A percentile compares a stretch with the other conserved stretches of the same genome.
phyloP scores from a whole-genome alignment of 2,113 vertebrate species.

The Peromyscus leucopus region DNA sequence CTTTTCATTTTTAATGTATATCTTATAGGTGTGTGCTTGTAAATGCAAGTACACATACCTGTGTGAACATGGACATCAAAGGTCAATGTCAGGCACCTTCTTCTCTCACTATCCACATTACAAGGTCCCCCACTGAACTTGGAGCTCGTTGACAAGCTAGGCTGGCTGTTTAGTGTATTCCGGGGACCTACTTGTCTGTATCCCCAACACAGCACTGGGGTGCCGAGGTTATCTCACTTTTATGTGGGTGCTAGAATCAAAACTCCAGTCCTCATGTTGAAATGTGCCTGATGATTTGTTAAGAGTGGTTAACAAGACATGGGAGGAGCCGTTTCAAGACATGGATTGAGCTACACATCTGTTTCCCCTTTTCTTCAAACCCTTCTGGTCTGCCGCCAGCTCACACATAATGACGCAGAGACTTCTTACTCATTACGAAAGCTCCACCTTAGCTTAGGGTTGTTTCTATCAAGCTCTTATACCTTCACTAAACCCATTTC shows the following conservation, averaged over 20 bases:
- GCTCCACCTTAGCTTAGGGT: too few species aligned
- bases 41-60: neutral
- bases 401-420: too few species aligned
- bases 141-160: neutral
- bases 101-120: too few species aligned
- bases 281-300: neutral
- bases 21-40: neutral
- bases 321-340: neutral
- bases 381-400: neutral
- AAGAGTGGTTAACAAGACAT: neutral
- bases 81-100: neutral
- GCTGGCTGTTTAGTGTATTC: neutral
- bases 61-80: neutral
- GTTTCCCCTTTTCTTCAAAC: conserved; percentile 5
- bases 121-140: neutral
- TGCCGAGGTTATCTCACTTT: neutral
- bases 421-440: too few species aligned
- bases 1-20: neutral
- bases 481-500: too few species aligned
- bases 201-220: neutral
- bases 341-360: neutral
- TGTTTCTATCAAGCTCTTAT: too few species aligned
- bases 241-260: neutral
- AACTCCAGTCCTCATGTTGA: neutral
- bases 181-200: neutral